These are phyloP conservation scores for Dasypolia templi DNA, from an alignment of 2,888 invertebrate species.

Conservation along the genomic window DNA sequence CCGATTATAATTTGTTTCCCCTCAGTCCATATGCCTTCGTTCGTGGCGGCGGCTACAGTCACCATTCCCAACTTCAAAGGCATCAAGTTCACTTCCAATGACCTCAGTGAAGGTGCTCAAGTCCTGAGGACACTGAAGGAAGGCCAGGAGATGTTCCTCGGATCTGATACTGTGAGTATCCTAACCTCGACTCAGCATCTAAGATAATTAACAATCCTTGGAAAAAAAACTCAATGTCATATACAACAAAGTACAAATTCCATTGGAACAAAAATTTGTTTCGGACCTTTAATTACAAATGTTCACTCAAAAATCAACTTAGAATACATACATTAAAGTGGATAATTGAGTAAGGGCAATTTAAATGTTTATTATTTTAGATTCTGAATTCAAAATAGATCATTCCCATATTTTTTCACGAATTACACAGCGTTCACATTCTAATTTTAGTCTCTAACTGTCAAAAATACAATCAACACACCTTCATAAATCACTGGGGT, in stretches of 20 bases:
- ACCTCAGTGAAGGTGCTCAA: slow-evolving; percentile 92
- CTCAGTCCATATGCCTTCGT: slow-evolving; percentile 93
- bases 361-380: neutral
- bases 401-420: neutral
- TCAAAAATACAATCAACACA: too few relatives aligned
- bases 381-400: slow-evolving; percentile 3
- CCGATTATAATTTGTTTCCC: slow-evolving; percentile 43
- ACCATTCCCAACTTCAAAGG: slow-evolving; percentile 94
- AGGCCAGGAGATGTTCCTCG: slow-evolving; percentile 91
- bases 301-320: neutral
- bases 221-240: neutral
- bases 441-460: too few relatives aligned
- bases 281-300: neutral
- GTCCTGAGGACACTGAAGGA: slow-evolving; percentile 89
- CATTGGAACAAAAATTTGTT: neutral
- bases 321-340: neutral
- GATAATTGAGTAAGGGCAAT: neutral
- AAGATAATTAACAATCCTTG: neutral
- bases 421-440: too few relatives aligned
- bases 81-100: slow-evolving; percentile 95
- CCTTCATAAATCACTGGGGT: too few relatives aligned
- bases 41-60: slow-evolving; percentile 91
- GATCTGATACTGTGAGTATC: slow-evolving; percentile 92
- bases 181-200: neutral
- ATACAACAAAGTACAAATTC: neutral